These are phyloP conservation scores for Drosophila asahinai DNA, from an alignment of 1,140 invertebrate genomes.

Conservation along the genomic window DNA sequence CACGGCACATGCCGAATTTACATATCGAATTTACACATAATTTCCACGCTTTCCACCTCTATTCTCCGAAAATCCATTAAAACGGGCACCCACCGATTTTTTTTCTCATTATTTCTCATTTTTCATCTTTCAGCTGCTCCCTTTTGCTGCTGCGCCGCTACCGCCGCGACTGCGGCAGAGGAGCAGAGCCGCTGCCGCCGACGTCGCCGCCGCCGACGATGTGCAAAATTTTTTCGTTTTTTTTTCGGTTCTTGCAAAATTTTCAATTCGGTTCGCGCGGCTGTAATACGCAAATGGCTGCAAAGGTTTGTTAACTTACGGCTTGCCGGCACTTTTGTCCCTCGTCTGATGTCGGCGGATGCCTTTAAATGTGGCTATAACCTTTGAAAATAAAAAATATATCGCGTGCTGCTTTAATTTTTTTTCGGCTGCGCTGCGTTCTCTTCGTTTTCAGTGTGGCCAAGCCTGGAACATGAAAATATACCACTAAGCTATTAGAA, in stretches of 20 bases:
- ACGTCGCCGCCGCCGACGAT: conserved; percentile 68
- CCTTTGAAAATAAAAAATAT: conserved; percentile 79
- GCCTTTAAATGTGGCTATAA: conserved; percentile 59
- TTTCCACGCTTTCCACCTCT: conserved; percentile 34
- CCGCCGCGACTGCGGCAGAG: conserved; percentile 43
- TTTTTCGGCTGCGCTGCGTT: conserved; percentile 73
- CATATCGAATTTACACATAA: conserved; percentile 68
- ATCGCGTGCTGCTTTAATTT: conserved; percentile 77
- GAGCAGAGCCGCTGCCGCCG: conserved; percentile 31
- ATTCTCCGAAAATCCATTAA: conserved; percentile 20
- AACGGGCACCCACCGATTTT: conserved; percentile 15
- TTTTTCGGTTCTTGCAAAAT: conserved; percentile 71
- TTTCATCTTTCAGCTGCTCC: conserved; percentile 68
- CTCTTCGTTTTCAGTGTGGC: conserved; percentile 43
- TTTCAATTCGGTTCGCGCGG: conserved; percentile 32
- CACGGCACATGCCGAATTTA: conserved; percentile 74
- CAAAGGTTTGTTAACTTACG: conserved; percentile 64
- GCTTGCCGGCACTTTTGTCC: conserved; percentile 68
- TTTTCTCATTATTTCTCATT: conserved; percentile 31
- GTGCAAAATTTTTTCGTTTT: conserved; percentile 74
- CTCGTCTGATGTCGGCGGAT: conserved; percentile 41
- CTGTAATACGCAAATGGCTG: conserved; percentile 52
- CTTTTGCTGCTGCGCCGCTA: conserved; percentile 64
- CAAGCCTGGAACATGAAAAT: neutral
- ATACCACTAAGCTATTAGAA: neutral